These are phyloP conservation scores for Mormyrops attenuatus DNA, from an alignment of 2,797 vertebrate genomes.

Conservation along the genomic window DNA sequence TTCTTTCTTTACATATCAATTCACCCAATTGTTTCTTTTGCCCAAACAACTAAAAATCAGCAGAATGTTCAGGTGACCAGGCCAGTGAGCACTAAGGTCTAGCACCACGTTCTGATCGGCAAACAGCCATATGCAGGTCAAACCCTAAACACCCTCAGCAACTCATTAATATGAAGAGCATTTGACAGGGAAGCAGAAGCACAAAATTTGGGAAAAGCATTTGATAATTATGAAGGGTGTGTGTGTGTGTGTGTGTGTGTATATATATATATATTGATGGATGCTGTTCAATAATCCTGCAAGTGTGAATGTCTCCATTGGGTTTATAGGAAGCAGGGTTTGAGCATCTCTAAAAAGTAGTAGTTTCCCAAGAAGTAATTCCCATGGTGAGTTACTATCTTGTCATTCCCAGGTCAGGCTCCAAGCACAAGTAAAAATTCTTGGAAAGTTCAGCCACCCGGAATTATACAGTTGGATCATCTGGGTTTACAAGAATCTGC, in stretches of 20 bases:
- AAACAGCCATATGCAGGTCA: neutral
- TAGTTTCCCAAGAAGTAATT: neutral
- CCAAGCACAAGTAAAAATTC: conserved; percentile 18
- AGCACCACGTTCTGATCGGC: neutral
- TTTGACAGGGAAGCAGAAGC: neutral
- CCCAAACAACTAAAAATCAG: neutral
- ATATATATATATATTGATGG: neutral
- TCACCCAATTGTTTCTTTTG: neutral
- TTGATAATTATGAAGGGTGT: neutral
- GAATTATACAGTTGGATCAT: conserved; percentile 11
- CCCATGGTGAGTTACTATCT: neutral
- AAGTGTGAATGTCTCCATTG: conserved; percentile 33
- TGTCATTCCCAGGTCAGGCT: neutral
- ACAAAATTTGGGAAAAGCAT: neutral
- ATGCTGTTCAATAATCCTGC: conserved; percentile 32
- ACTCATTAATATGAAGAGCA: neutral
- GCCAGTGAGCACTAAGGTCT: neutral
- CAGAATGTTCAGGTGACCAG: neutral
- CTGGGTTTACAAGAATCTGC: neutral
- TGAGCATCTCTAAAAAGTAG: neutral
- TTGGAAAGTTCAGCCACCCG: conserved; percentile 35
- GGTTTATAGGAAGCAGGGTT: neutral
- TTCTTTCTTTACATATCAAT: neutral
- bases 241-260: neutral
- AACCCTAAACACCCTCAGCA: neutral